Conservation (phyloP, 1,140 invertebrate species). For the Drosophila suzukii region DNA sequence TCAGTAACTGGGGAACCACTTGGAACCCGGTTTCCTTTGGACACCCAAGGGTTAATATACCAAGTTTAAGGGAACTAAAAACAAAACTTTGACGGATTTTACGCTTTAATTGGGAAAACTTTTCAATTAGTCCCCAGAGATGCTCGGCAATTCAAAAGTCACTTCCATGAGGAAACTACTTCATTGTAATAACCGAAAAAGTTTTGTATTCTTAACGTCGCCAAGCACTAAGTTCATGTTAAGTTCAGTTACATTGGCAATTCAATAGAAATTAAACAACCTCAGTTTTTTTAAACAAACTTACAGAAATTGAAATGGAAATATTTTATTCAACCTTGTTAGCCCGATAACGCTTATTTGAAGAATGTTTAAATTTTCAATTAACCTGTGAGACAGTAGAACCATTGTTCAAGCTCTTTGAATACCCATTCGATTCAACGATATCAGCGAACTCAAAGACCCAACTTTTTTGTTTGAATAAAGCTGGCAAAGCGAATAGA, state of each 20-base stretch:
- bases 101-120: background rate
- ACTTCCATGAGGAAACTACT: background rate
- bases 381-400: background rate
- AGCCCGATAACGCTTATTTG: background rate
- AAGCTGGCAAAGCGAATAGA: conserved; percentile 8
- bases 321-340: background rate
- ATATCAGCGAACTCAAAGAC: conserved; percentile 2
- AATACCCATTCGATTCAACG: conserved; percentile 2
- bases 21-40: background rate
- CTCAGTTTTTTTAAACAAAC: background rate
- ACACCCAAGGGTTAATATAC: background rate
- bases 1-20: background rate
- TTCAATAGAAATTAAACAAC: too few relatives aligned
- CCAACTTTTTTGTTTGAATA: conserved; percentile 5
- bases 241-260: too few relatives aligned
- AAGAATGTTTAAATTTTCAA: background rate
- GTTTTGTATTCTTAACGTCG: too few relatives aligned
- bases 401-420: background rate
- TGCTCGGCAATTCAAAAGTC: background rate
- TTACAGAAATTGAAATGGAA: too few relatives aligned
- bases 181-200: too few relatives aligned
- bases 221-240: too few relatives aligned
- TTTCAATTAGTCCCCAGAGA: background rate
- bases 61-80: background rate
- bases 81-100: background rate